Evolutionary conservation across 2,888 invertebrate species (phyloP).

Genomic region (Dascillus cervinus): DNA sequence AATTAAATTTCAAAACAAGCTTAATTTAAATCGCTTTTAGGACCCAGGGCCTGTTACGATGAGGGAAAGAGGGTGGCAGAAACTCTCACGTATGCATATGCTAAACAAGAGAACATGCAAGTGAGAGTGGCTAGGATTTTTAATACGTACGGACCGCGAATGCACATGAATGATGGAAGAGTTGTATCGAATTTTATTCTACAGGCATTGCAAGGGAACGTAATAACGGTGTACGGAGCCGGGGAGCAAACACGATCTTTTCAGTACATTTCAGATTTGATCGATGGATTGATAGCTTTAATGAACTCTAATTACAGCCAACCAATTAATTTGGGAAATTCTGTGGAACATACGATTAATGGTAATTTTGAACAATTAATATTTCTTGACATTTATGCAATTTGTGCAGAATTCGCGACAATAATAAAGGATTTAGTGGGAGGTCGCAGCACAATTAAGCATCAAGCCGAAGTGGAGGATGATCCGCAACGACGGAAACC

Average conservation of each 20-base stretch:
- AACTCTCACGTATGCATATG: constrained; percentile 92
- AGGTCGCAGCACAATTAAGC: constrained; percentile 75
- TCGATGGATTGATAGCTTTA: constrained; percentile 84
- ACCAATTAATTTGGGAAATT: constrained; percentile 96
- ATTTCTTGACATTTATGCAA: constrained; percentile 5
- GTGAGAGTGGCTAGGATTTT: constrained; percentile 97
- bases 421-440: constrained; percentile 81
- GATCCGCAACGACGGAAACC: constrained; percentile 94
- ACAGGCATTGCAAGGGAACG: constrained; percentile 89
- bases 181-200: constrained; percentile 98
- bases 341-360: constrained; percentile 93
- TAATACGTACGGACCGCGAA: constrained; percentile 97
- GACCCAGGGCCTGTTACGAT: constrained; percentile 95
- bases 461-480: constrained; percentile 83
- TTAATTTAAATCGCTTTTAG: constrained; percentile 40
- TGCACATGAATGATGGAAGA: constrained; percentile 98
- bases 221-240: constrained; percentile 87
- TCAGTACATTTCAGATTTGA: constrained; percentile 95
- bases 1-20: too few relatives aligned
- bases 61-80: constrained; percentile 99
- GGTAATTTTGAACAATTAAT: constrained; percentile 46
- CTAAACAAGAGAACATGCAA: constrained; percentile 91
- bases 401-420: constrained; percentile 67
- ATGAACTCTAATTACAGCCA: constrained; percentile 91
- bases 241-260: constrained; percentile 92